These are phyloP conservation scores for Tachystola acroxantha DNA, from an alignment of 2,888 invertebrate genomes.

Conservation along the genomic window DNA sequence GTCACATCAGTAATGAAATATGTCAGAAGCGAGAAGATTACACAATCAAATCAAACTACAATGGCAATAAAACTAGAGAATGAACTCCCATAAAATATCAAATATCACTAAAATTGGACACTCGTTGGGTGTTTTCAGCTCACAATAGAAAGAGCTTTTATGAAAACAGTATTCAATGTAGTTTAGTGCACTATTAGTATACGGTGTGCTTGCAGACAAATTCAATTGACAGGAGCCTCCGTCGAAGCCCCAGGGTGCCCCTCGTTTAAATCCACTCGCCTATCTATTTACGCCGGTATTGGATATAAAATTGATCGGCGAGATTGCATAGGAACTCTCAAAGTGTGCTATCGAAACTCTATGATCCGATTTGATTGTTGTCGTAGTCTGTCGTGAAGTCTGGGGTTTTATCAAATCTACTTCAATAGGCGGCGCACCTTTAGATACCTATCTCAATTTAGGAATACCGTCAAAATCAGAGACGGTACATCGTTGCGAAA, in stretches of 20 bases:
- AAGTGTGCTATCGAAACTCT: constrained; percentile 61
- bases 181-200: constrained; percentile 70
- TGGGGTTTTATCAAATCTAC: too few species aligned
- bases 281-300: constrained; percentile 66
- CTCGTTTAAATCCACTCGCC: constrained; percentile 62
- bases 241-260: constrained; percentile 60
- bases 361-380: constrained; percentile 64
- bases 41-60: constrained; percentile 43
- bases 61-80: constrained; percentile 43
- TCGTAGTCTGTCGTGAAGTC: constrained; percentile 52
- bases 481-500: too few species aligned
- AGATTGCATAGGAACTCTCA: constrained; percentile 62
- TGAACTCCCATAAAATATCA: constrained; percentile 39
- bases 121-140: constrained; percentile 35
- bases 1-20: constrained; percentile 5
- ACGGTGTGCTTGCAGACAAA: constrained; percentile 72
- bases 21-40: constrained; percentile 32
- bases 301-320: constrained; percentile 65
- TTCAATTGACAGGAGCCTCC: constrained; percentile 72
- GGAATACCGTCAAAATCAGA: too few species aligned
- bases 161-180: constrained; percentile 62
- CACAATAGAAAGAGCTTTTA: constrained; percentile 56
- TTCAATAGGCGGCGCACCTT: too few species aligned
- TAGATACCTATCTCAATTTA: too few species aligned
- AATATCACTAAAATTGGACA: constrained; percentile 45